phyloP scores from a whole-genome alignment of 1,140 invertebrate species.

The Meloidogyne chitwoodi region DNA sequence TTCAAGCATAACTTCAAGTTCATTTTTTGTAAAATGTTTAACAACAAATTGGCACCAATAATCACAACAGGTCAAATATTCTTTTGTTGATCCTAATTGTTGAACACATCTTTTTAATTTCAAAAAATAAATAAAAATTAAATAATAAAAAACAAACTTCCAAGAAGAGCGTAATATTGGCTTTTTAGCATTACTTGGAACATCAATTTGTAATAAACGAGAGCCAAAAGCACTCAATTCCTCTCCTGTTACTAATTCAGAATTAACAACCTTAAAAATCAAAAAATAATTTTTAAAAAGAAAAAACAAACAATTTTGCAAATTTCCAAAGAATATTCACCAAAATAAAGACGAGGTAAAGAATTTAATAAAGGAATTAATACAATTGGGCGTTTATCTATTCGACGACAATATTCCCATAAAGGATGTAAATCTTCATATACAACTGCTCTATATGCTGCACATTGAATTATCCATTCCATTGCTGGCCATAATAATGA shows the following conservation, averaged over 20 bases:
- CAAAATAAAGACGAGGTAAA: slow-evolving; percentile 36
- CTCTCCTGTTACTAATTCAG: slow-evolving; percentile 34
- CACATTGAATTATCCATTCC: slow-evolving; percentile 44
- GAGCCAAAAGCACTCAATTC: slow-evolving; percentile 31
- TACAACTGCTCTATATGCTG: slow-evolving; percentile 36
- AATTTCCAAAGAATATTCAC: slow-evolving; percentile 41
- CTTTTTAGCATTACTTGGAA: slow-evolving; percentile 22
- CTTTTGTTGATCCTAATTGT: slow-evolving; percentile 16
- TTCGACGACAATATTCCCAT: slow-evolving; percentile 45
- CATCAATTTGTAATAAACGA: slow-evolving; percentile 24
- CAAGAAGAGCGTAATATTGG: slow-evolving; percentile 17
- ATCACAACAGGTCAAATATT: slow-evolving; percentile 27
- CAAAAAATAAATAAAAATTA: not conserved
- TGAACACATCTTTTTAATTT: slow-evolving; percentile 36
- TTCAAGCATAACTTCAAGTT: slow-evolving; percentile 37
- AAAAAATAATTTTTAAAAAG: not conserved
- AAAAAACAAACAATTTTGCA: slow-evolving; percentile 34
- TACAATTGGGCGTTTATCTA: slow-evolving; percentile 34
- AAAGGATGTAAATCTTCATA: slow-evolving; percentile 43
- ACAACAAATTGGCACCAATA: slow-evolving; percentile 46
- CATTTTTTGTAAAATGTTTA: slow-evolving; percentile 34
- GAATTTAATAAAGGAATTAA: slow-evolving; percentile 33
- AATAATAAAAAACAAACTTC: not conserved
- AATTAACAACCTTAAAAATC: slow-evolving; percentile 21
- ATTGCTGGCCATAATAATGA: slow-evolving; percentile 41